These are phyloP conservation scores for Chelmon rostratus DNA, from an alignment of 2,797 vertebrate species.

Conservation along the genomic window DNA sequence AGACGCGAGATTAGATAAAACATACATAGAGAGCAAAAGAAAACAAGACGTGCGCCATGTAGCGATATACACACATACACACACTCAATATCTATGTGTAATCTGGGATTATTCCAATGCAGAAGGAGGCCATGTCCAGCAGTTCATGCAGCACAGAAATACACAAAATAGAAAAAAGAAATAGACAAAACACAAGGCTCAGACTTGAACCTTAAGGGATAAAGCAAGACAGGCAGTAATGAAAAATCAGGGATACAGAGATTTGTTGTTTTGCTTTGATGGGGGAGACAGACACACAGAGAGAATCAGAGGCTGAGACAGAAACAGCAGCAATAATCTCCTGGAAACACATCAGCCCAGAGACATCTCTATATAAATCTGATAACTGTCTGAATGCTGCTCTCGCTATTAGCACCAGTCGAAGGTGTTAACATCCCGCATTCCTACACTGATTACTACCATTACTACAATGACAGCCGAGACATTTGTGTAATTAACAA, in stretches of 20 bases:
- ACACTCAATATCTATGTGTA: conserved; percentile 58
- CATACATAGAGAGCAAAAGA: conserved; percentile 44
- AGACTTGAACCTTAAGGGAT: conserved; percentile 71
- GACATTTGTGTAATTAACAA: conserved; percentile 37
- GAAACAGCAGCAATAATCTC: conserved; percentile 53
- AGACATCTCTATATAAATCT: conserved; percentile 32
- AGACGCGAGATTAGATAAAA: conserved; percentile 66
- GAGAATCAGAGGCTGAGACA: conserved; percentile 32
- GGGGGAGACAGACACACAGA: conserved; percentile 33
- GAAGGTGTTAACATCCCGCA: conserved; percentile 32
- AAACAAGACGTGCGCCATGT: conserved; percentile 40
- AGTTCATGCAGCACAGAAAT: conserved; percentile 36
- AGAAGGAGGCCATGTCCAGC: conserved; percentile 51
- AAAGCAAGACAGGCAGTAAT: conserved; percentile 67
- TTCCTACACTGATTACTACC: conserved; percentile 32
- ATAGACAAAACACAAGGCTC: conserved; percentile 54
- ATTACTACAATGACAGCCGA: conserved; percentile 24
- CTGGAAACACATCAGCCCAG: conserved; percentile 22
- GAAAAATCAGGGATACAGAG: conserved; percentile 68
- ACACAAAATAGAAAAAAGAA: conserved; percentile 43
- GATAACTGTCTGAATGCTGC: conserved; percentile 32
- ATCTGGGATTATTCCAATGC: conserved; percentile 80
- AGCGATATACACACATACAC: neutral
- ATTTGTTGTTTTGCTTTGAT: conserved; percentile 75
- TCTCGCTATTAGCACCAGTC: conserved; percentile 33